Evolutionary conservation across 1,140 invertebrate species (phyloP).

Genomic region (Drosophila tsacasi): DNA sequence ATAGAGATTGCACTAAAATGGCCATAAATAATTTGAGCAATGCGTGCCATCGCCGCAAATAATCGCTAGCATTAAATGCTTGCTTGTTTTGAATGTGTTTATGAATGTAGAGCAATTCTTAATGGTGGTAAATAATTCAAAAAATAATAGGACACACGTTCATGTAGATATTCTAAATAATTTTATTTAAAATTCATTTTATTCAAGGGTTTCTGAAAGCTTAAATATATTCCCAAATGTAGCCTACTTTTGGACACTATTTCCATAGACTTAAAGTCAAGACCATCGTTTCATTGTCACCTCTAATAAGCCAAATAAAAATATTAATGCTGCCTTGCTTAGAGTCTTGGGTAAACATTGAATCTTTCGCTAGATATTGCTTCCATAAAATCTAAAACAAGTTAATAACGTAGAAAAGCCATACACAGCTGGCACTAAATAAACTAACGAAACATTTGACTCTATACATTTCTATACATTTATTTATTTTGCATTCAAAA

Average conservation of each 20-base stretch:
- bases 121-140: not conserved
- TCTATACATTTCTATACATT: not conserved
- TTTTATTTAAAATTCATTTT: not conserved
- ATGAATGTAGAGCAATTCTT: constrained; percentile 4
- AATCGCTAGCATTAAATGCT: constrained; percentile 21
- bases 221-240: not conserved
- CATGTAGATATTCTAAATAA: not conserved
- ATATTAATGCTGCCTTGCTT: not conserved
- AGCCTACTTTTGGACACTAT: not conserved
- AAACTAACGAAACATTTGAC: constrained; percentile 15
- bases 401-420: constrained; percentile 7
- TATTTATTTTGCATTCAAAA: constrained; percentile 3
- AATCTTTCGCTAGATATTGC: not conserved
- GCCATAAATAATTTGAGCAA: constrained; percentile 30
- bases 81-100: not conserved
- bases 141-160: not conserved
- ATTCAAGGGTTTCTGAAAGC: not conserved
- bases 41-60: constrained; percentile 19
- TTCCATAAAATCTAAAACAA: constrained; percentile 2
- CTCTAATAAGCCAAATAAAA: not conserved
- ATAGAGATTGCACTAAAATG: constrained; percentile 17
- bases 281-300: not conserved
- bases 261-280: not conserved
- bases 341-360: not conserved
- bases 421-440: constrained; percentile 17